Evolutionary conservation across 2,888 invertebrate species (phyloP).

Genomic region (Drosophila leonis): DNA sequence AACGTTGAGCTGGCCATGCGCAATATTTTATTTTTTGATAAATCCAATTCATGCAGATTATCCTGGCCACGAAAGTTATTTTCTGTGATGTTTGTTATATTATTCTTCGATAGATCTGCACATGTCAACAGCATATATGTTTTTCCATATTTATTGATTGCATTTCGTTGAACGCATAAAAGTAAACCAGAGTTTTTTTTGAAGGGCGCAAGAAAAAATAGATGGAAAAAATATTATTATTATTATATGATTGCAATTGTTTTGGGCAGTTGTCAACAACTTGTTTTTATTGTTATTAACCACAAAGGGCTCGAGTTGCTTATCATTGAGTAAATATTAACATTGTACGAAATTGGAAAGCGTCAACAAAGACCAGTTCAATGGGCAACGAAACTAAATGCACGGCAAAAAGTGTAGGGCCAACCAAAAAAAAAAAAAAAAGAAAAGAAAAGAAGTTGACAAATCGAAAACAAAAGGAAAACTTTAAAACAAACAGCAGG

Average conservation of each 20-base stretch:
- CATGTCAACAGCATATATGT: conserved; percentile 18
- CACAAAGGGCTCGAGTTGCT: conserved; percentile 28
- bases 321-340: conserved; percentile 45
- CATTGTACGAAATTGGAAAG: conserved; percentile 26
- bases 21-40: conserved; percentile 91
- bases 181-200: conserved; percentile 47
- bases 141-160: conserved; percentile 13
- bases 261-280: conserved; percentile 15
- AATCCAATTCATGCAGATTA: conserved; percentile 89
- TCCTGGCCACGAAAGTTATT: conserved; percentile 92
- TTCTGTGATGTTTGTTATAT: conserved; percentile 89
- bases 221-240: conserved; percentile 43
- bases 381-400: conserved; percentile 21
- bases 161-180: conserved; percentile 25
- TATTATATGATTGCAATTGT: conserved; percentile 15
- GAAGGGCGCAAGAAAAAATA: conserved; percentile 7
- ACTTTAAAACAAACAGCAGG: conserved; percentile 44
- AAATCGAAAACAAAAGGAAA: conserved; percentile 15
- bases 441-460: neutral
- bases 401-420: neutral
- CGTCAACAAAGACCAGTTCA: conserved; percentile 27
- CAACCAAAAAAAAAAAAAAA: neutral
- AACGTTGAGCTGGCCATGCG: conserved; percentile 92
- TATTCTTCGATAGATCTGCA: conserved; percentile 90
- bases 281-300: conserved; percentile 32